phyloP scores from a whole-genome alignment of 2,888 invertebrate genomes.

The Gastrophysa polygoni region DNA sequence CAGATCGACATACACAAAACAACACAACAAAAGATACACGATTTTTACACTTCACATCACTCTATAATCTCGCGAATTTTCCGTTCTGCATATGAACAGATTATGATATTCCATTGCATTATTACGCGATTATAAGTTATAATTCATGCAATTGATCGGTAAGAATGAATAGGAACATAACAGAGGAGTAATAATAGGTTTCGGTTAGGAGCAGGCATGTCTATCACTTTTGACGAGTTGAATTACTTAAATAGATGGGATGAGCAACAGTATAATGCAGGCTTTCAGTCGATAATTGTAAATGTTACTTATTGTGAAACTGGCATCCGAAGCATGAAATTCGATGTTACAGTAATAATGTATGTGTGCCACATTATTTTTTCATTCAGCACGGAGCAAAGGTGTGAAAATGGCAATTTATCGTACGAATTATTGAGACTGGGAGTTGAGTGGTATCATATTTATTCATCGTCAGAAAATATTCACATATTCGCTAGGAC shows the following conservation, averaged over 20 bases:
- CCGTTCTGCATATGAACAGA: conserved; percentile 31
- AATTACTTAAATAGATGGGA: conserved; percentile 40
- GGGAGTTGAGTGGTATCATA: too few relatives aligned
- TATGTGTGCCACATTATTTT: not conserved
- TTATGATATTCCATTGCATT: conserved; percentile 30
- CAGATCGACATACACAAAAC: conserved; percentile 14
- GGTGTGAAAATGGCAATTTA: too few relatives aligned
- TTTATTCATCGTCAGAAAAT: too few relatives aligned
- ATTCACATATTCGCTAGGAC: too few relatives aligned
- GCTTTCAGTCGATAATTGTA: conserved; percentile 8
- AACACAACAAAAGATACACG: not conserved
- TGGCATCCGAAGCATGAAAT: not conserved
- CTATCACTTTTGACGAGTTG: conserved; percentile 43
- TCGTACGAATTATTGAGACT: too few relatives aligned
- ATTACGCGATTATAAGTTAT: conserved; percentile 27
- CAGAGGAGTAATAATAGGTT: conserved; percentile 40
- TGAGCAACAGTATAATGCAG: conserved; percentile 32
- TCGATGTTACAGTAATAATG: not conserved
- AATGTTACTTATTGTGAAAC: conserved; percentile 6
- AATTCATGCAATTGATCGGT: conserved; percentile 27
- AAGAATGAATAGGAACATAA: conserved; percentile 28
- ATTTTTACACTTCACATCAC: not conserved
- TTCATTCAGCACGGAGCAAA: too few relatives aligned
- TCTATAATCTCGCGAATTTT: conserved; percentile 28
- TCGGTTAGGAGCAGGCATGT: conserved; percentile 40